Base-by-base conservation (phyloP, 2,888 invertebrate genomes). In the Drosophila prostipennis region DNA sequence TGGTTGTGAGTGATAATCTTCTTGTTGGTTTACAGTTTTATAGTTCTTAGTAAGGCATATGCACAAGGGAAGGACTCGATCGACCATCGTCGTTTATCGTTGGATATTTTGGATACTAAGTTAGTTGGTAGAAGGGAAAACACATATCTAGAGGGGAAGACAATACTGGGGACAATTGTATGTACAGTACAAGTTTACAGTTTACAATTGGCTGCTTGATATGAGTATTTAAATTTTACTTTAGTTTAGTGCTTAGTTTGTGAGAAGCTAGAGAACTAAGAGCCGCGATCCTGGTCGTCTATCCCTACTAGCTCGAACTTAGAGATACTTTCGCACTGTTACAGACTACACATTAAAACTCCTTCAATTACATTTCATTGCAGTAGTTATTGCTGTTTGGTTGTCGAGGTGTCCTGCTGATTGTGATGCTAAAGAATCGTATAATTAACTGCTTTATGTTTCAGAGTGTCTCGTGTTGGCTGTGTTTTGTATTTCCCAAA, bases 51-150 rank as follows among this genome's bases (percentile, higher is more conserved):
- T 81, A 81, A 78, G 80, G 81, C 80, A 81, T 75, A 72, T 79
- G 79, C 76, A 79, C 63, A 65, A 69, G 80, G 78, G 81, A 81
- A 78, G 79, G 81, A 81, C 63, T 80, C 73, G 80, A 75, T 77
- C 68, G 80, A 75, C 74, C 68, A 52, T 59, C 64, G 56, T 57
- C 49, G 60, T 60, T 51, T 53, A 64, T 68, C 46, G 45, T 65
- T 52, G 60, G 52, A 65, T 36, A 34, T 34, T 63, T 8, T 14
- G 53, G 63, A 40, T 54, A 48, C 48, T 26, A 40, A 61, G 32
- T 54, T 54, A 52, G 34, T 51, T 26, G 46, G 32, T 49, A 34
- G 34, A 58, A 40, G 34, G 19, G 23, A 26, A 56, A 19, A 57
- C 57, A 49, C 46, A 56, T 36, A 40, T 57, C 34, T 65, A 32